Conservation (phyloP, 2,797 vertebrate species). For the Lepilemur ruficaudatus region DNA sequence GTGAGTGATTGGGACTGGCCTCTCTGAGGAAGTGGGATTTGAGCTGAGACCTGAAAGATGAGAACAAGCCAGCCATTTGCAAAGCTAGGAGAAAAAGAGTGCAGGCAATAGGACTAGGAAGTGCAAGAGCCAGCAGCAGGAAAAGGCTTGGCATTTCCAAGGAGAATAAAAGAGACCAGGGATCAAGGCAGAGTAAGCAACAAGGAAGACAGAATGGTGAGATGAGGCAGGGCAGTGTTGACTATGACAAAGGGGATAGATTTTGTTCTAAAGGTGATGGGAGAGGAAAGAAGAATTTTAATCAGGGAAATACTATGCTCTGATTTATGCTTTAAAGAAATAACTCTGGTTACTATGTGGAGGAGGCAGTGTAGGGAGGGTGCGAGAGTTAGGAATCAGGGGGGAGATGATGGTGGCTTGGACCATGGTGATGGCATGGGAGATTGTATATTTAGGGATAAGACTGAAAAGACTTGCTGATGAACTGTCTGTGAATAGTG, state of each 20-base stretch:
- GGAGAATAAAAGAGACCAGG: not conserved
- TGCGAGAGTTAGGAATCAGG: not conserved
- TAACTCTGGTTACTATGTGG: not conserved
- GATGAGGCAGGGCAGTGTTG: not conserved
- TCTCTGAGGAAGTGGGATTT: not conserved
- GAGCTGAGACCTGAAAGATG: not conserved
- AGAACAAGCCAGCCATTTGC: not conserved
- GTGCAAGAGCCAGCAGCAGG: not conserved
- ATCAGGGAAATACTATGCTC: not conserved
- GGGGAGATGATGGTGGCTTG: not conserved
- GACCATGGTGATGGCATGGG: not conserved
- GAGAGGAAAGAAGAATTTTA: conserved; percentile 20
- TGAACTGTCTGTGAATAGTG: not conserved
- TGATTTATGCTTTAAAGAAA: not conserved
- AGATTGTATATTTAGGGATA: not conserved
- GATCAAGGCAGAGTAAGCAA: not conserved
- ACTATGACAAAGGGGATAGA: not conserved
- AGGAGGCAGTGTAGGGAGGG: not conserved
- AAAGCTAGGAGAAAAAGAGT: not conserved
- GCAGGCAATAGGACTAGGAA: not conserved
- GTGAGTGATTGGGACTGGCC: not conserved
- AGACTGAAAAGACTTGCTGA: not conserved
- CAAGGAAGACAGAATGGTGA: not conserved
- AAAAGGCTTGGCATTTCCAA: not conserved
- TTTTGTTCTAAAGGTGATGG: not conserved